Evolutionary conservation across 2,113 vertebrate species (phyloP).

Genomic region (Epinephelus cyanopodus): DNA sequence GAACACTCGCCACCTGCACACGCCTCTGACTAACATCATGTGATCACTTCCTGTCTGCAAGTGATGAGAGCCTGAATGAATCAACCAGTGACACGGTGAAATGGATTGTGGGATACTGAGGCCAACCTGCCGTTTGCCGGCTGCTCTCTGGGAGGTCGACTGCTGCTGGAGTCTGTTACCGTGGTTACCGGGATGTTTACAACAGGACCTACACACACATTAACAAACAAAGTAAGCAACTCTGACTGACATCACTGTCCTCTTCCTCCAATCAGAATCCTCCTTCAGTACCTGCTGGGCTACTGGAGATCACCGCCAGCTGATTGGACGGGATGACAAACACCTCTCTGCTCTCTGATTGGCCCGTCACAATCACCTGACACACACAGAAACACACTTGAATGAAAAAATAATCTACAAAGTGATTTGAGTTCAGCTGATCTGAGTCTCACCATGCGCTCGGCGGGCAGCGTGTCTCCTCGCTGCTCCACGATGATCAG

Average conservation of each 20-base stretch:
- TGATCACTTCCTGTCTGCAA: too few species aligned
- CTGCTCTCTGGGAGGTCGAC: too few species aligned
- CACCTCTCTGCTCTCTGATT: not conserved
- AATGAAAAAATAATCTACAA: not conserved
- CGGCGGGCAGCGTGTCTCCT: not conserved
- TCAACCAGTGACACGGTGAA: too few species aligned
- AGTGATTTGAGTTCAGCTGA: too few species aligned
- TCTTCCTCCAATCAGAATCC: not conserved
- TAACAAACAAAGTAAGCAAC: not conserved
- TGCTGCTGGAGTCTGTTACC: too few species aligned
- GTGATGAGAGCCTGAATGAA: too few species aligned
- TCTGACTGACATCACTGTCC: not conserved
- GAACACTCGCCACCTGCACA: too few species aligned
- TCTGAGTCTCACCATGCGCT: not conserved
- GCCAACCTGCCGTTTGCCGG: too few species aligned
- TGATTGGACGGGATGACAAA: constrained; percentile 13
- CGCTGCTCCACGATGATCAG: constrained; percentile 3
- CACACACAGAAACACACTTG: not conserved
- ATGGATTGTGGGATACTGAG: too few species aligned
- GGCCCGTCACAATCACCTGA: constrained; percentile 2
- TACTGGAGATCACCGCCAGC: not conserved
- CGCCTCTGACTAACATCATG: too few species aligned
- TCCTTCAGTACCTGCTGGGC: not conserved
- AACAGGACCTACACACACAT: not conserved
- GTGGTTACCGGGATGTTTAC: too few species aligned